A percentile compares a stretch with the other conserved stretches of the same genome.
phyloP scores from a whole-genome alignment of 2,888 invertebrate species.

The Heliconius erato region DNA sequence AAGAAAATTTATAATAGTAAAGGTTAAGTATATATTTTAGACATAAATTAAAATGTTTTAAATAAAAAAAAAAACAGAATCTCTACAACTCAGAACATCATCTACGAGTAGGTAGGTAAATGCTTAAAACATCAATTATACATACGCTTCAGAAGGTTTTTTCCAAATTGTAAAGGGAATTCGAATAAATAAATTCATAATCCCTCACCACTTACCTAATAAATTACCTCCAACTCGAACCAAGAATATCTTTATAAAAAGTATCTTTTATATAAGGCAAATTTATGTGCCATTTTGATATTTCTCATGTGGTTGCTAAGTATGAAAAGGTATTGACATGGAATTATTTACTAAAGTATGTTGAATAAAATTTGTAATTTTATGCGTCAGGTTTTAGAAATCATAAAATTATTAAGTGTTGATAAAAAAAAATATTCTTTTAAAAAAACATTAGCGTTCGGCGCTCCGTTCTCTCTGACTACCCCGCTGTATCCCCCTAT shows the following conservation, averaged over 20 bases:
- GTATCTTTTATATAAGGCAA: neutral
- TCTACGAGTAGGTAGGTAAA: neutral
- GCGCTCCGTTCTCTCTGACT: no score
- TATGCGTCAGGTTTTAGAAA: no score
- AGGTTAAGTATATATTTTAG: neutral
- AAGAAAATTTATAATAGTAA: no score
- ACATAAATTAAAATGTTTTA: neutral
- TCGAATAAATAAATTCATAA: conserved; percentile 14
- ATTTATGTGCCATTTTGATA: conserved; percentile 17
- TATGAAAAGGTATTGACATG: neutral
- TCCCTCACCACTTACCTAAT: conserved; percentile 20
- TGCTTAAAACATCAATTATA: conserved; percentile 4
- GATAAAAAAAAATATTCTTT: no score
- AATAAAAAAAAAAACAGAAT: neutral
- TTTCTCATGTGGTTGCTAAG: conserved; percentile 5
- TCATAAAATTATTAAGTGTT: no score
- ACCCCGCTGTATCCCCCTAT: no score
- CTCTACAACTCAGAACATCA: neutral
- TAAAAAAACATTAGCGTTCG: no score
- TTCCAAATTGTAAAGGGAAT: conserved; percentile 20
- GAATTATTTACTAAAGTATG: neutral
- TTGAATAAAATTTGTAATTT: no score
- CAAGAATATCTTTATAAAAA: neutral
- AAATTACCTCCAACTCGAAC: conserved; percentile 10
- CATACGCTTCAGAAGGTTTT: neutral